These are phyloP conservation scores for Gadus macrocephalus DNA, from an alignment of 2,113 vertebrate species.

Conservation along the genomic window DNA sequence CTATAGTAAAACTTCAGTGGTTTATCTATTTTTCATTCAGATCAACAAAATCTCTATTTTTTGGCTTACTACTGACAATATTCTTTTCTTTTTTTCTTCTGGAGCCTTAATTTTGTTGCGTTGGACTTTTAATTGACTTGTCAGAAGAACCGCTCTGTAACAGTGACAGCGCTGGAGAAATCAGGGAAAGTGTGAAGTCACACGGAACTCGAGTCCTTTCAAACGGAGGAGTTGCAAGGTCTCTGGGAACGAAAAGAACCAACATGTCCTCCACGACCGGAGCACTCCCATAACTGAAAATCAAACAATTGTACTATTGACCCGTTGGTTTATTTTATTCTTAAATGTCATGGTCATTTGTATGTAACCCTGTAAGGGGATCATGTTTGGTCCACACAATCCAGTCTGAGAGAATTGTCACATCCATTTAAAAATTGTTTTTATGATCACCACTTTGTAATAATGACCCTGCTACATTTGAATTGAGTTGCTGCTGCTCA, in stretches of 20 bases:
- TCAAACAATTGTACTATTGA: constrained; percentile 58
- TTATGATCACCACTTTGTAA: constrained; percentile 71
- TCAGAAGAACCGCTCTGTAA: constrained; percentile 65
- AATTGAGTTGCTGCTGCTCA: constrained; percentile 70
- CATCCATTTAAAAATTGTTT: constrained; percentile 67
- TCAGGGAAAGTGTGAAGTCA: constrained; percentile 72
- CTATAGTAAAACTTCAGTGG: constrained; percentile 61
- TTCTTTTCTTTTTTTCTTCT: constrained; percentile 64
- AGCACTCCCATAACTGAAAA: constrained; percentile 59
- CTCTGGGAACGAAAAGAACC: constrained; percentile 59
- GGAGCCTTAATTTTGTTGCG: constrained; percentile 66
- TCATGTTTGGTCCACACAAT: constrained; percentile 69
- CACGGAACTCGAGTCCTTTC: constrained; percentile 64
- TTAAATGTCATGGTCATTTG: constrained; percentile 70
- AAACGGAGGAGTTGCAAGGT: constrained; percentile 61
- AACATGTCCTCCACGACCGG: constrained; percentile 57
- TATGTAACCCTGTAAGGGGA: constrained; percentile 65
- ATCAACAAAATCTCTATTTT: constrained; percentile 70
- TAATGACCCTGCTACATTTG: constrained; percentile 68
- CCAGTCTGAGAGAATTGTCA: constrained; percentile 62
- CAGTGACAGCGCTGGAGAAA: constrained; percentile 72
- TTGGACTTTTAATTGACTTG: constrained; percentile 65
- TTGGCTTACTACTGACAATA: constrained; percentile 73
- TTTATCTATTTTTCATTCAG: constrained; percentile 74
- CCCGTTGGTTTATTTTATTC: constrained; percentile 72